Conservation (phyloP, 2,888 invertebrate genomes). For the Cotesia congregata region DNA sequence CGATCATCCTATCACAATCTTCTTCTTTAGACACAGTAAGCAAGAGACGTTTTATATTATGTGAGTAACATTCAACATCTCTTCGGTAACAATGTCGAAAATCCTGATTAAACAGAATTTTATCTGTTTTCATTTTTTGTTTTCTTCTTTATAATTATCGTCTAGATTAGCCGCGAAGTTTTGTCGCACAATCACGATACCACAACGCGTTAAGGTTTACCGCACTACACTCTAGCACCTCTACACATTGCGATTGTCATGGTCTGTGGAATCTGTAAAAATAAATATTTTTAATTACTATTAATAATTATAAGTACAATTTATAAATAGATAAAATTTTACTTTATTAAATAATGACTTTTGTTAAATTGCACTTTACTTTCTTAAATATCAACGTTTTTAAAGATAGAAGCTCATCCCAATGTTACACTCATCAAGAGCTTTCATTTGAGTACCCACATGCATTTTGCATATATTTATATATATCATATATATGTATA, state of each 20-base stretch:
- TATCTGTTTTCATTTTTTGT: not conserved
- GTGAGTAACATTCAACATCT: not conserved
- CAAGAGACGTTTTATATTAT: conserved; percentile 10
- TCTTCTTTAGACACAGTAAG: conserved; percentile 39
- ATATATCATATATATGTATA: too few relatives aligned
- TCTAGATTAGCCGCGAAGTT: not conserved
- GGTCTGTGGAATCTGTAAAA: conserved; percentile 81
- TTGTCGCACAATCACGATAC: conserved; percentile 14
- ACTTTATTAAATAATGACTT: too few relatives aligned
- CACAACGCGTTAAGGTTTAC: conserved; percentile 51
- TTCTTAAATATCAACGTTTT: too few relatives aligned
- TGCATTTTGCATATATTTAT: too few relatives aligned
- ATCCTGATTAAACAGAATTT: not conserved
- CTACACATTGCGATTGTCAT: conserved; percentile 79
- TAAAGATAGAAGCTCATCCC: too few relatives aligned
- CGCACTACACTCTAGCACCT: conserved; percentile 66
- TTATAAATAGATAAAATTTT: too few relatives aligned
- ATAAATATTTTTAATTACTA: conserved; percentile 4
- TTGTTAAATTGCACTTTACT: too few relatives aligned
- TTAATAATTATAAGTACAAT: not conserved
- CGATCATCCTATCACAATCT: conserved; percentile 69
- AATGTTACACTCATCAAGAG: too few relatives aligned
- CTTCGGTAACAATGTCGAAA: conserved; percentile 25
- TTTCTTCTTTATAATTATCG: not conserved
- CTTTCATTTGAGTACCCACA: too few relatives aligned